Conservation (phyloP, 2,888 invertebrate genomes). For the Macropis europaea region DNA sequence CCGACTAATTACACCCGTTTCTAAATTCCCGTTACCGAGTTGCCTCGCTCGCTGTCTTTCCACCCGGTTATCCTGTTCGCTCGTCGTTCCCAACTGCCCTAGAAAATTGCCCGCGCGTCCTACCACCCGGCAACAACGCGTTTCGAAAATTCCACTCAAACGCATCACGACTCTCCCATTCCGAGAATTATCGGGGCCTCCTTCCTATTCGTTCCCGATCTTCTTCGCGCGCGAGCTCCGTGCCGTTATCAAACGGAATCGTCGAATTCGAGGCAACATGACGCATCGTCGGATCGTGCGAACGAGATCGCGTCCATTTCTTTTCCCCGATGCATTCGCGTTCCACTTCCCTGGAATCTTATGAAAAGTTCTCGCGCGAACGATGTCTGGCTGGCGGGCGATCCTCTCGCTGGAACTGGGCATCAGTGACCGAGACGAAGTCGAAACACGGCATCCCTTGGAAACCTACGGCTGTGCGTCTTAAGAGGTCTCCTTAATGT, state of each 20-base stretch:
- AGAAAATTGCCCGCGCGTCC: not conserved
- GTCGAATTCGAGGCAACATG: slow-evolving; percentile 22
- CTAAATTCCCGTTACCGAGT: slow-evolving; percentile 20
- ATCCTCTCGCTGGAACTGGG: slow-evolving; percentile 20
- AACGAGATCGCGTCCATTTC: slow-evolving; percentile 4
- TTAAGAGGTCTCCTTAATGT: not conserved
- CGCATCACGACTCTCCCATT: not conserved
- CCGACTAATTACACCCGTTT: slow-evolving; percentile 55
- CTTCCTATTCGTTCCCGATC: slow-evolving; percentile 14
- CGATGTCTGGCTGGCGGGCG: too few relatives aligned
- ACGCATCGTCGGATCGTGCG: slow-evolving; percentile 30
- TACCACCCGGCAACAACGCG: not conserved
- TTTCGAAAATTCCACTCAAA: not conserved
- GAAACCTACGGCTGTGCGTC: slow-evolving; percentile 23
- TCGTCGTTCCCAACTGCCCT: not conserved
- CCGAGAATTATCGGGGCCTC: not conserved
- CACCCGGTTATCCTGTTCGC: not conserved
- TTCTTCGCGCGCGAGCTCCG: slow-evolving; percentile 37
- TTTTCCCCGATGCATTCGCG: slow-evolving; percentile 5
- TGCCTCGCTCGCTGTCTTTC: slow-evolving; percentile 20
- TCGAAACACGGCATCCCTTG: slow-evolving; percentile 52
- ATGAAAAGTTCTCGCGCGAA: too few relatives aligned
- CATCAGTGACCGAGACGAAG: slow-evolving; percentile 52
- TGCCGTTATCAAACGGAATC: slow-evolving; percentile 9
- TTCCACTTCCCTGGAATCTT: not conserved